Evolutionary conservation across 2,888 invertebrate species (phyloP).

Genomic region (Brachycybe producta): DNA sequence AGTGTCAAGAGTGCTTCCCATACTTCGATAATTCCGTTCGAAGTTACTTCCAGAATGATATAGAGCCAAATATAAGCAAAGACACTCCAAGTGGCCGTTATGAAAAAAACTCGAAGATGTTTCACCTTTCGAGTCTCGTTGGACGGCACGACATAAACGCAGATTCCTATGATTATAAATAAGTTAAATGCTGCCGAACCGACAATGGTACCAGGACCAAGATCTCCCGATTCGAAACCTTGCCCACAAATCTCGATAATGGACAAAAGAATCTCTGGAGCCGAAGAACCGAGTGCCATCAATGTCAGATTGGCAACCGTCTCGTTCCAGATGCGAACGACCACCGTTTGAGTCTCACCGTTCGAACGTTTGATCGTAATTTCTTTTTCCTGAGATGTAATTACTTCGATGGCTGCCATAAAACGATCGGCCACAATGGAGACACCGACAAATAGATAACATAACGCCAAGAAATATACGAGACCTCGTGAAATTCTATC

Average conservation of each 20-base stretch:
- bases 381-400: slow-evolving; percentile 93
- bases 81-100: slow-evolving; percentile 94
- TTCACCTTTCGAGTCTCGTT: slow-evolving; percentile 87
- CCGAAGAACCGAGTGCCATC: slow-evolving; percentile 97
- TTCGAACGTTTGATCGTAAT: slow-evolving; percentile 78
- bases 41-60: slow-evolving; percentile 75
- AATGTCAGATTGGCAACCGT: slow-evolving; percentile 96
- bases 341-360: slow-evolving; percentile 73
- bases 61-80: slow-evolving; percentile 99
- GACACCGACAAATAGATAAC: slow-evolving; percentile 95
- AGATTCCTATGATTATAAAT: slow-evolving; percentile 93
- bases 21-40: slow-evolving; percentile 78
- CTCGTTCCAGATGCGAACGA: slow-evolving; percentile 96
- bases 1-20: slow-evolving; percentile 97
- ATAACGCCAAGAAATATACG: slow-evolving; percentile 74
- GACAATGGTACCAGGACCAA: slow-evolving; percentile 96
- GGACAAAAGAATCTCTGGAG: slow-evolving; percentile 93
- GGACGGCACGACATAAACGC: slow-evolving; percentile 77
- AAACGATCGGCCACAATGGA: slow-evolving; percentile 97
- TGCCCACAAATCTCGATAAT: slow-evolving; percentile 96
- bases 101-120: slow-evolving; percentile 91
- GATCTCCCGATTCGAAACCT: slow-evolving; percentile 86
- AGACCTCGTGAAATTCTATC: slow-evolving; percentile 74
- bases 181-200: slow-evolving; percentile 98
- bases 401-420: slow-evolving; percentile 99